These are phyloP conservation scores for Prochilodus magdalenae DNA, from an alignment of 2,113 vertebrate species.

Conservation along the genomic window DNA sequence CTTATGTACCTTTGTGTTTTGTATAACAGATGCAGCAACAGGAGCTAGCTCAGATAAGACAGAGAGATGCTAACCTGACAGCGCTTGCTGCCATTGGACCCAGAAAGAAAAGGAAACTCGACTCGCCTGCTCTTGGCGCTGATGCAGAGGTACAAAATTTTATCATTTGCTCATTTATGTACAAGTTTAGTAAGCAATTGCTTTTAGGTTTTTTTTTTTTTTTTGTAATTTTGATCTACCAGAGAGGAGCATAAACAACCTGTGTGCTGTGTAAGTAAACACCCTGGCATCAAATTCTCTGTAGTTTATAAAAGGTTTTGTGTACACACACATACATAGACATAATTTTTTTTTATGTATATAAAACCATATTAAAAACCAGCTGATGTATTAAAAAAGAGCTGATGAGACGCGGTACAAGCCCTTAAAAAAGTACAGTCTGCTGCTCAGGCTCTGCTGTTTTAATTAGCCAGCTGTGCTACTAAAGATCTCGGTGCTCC, in stretches of 20 bases:
- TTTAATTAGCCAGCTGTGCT: no score
- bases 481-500: no score
- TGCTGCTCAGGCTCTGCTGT: no score
- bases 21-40: slow-evolving; percentile 93
- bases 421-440: no score
- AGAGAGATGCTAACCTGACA: slow-evolving; percentile 94
- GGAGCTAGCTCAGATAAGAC: slow-evolving; percentile 94
- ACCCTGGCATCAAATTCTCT: no score
- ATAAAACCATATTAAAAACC: no score
- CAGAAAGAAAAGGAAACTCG: slow-evolving; percentile 92
- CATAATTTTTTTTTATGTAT: no score
- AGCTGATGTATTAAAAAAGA: no score
- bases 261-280: background rate
- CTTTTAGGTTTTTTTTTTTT: background rate
- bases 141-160: slow-evolving; percentile 85
- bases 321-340: no score
- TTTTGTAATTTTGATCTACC: background rate
- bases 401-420: no score
- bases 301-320: no score
- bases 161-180: background rate
- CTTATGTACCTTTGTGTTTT: slow-evolving; percentile 32
- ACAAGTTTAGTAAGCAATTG: background rate
- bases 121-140: slow-evolving; percentile 84
- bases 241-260: background rate
- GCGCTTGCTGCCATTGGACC: slow-evolving; percentile 95